These are phyloP conservation scores for Drosophila gaucha DNA, from an alignment of 2,888 invertebrate species.

Conservation along the genomic window DNA sequence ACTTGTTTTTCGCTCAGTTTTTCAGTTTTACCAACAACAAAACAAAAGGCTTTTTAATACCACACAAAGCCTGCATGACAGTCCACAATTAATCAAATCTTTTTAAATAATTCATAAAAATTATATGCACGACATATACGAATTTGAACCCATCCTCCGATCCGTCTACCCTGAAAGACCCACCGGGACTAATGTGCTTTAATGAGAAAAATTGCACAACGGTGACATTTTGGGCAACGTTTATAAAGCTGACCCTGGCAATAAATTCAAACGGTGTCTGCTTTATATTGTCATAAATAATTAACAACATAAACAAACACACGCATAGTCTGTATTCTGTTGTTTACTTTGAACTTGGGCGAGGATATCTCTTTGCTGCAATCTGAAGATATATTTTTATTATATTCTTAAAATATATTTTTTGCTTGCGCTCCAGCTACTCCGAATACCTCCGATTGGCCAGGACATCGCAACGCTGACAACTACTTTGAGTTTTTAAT, in stretches of 20 bases:
- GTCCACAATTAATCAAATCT: conserved; percentile 34
- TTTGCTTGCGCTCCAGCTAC: background rate
- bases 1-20: background rate
- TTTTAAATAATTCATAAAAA: conserved; percentile 49
- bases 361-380: conserved; percentile 23
- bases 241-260: conserved; percentile 4
- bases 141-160: too few relatives aligned
- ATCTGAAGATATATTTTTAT: conserved; percentile 32
- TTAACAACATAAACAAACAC: conserved; percentile 10
- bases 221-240: conserved; percentile 8
- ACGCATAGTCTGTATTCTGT: background rate
- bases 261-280: conserved; percentile 11
- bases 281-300: conserved; percentile 27
- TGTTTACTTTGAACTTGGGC: conserved; percentile 18
- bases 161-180: background rate
- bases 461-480: background rate
- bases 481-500: conserved; percentile 49
- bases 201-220: conserved; percentile 21
- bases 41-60: background rate
- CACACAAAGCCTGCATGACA: conserved; percentile 13
- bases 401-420: background rate
- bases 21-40: background rate
- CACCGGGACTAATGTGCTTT: conserved; percentile 28
- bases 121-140: conserved; percentile 33
- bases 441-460: conserved; percentile 1